Percentiles rank a stretch among this genome's conserved stretches.
Conservation (phyloP, 2,113 vertebrate genomes). For the Zosterops pallidus region DNA sequence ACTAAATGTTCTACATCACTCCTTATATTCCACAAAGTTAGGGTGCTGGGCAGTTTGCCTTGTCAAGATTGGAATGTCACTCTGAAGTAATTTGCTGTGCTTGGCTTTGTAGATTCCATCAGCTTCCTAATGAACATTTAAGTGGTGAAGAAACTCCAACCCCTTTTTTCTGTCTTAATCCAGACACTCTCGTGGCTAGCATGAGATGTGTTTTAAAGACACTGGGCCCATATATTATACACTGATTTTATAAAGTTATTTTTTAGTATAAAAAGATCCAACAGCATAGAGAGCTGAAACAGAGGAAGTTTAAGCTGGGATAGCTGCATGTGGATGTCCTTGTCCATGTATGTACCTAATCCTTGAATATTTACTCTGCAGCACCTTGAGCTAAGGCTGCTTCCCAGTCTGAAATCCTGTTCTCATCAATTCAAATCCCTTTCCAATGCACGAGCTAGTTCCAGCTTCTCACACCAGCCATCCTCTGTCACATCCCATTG, state of each 20-base stretch:
- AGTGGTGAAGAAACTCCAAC: fast-evolving
- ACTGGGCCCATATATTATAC: neutral
- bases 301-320: neutral
- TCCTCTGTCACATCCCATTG: neutral
- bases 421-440: neutral
- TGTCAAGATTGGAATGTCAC: neutral
- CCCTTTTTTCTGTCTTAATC: neutral
- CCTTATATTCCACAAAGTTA: neutral
- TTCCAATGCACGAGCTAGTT: neutral
- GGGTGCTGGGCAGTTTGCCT: neutral
- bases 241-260: neutral
- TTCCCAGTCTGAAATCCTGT: neutral
- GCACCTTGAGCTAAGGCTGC: neutral
- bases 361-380: neutral
- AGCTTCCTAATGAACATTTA: neutral
- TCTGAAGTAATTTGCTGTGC: neutral
- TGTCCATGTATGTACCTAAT: neutral
- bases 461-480: neutral
- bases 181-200: neutral
- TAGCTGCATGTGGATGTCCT: neutral
- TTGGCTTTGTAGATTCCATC: neutral
- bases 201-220: neutral
- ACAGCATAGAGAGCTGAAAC: neutral
- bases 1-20: neutral
- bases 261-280: neutral